Evolutionary conservation across 2,113 vertebrate genomes (phyloP), one percentile per base, ranked within the genome.

Genomic region (Phaethon lepturus): DNA sequence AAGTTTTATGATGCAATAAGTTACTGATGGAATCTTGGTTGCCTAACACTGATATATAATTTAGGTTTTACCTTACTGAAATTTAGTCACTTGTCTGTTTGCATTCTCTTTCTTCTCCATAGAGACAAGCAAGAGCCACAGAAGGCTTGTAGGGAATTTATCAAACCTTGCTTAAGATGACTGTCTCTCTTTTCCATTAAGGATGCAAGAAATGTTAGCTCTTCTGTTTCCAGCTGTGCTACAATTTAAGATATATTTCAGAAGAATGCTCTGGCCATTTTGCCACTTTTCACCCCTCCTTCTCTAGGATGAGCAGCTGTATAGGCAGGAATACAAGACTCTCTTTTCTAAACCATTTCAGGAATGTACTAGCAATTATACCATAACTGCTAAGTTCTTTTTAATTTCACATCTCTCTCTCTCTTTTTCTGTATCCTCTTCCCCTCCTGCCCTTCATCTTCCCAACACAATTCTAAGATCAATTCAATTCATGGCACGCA

Each of bases 101-200:
- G 4, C 10, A 15, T 33, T 60, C 11, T 67, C 35, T 69, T 75
- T 83, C 50, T 60, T 86, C 45, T 75, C 31, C 11, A 20, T 0
- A 29, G 26, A 86, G 47, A 38, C 10, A 29, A 80, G 47, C 17
- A 49, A 77, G 23, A 69, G n/a, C 9, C 26, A 53, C 9, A 82
- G 35, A 86, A 68, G 0, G 0, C 14, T 44, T 33, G 2, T 25
- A 74, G 13, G 22, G 33, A 74, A 12, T 64, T 73, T 58, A 49
- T 84, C 66, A 11, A 93, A 49, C 9, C 26, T 66, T 62, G 10
- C 19, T 88, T 79, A 60, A 52, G 47, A 29, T n/a, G 5, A 53
- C 7, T n/a, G 44, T 42, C n/a, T 88, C 23, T 75, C 31, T 83
- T 80, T 81, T 62, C 50, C 25, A 45, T 84, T 58, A 74, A 79